Conservation (phyloP, 2,797 vertebrate genomes). For the Petrocephalus sullivani region DNA sequence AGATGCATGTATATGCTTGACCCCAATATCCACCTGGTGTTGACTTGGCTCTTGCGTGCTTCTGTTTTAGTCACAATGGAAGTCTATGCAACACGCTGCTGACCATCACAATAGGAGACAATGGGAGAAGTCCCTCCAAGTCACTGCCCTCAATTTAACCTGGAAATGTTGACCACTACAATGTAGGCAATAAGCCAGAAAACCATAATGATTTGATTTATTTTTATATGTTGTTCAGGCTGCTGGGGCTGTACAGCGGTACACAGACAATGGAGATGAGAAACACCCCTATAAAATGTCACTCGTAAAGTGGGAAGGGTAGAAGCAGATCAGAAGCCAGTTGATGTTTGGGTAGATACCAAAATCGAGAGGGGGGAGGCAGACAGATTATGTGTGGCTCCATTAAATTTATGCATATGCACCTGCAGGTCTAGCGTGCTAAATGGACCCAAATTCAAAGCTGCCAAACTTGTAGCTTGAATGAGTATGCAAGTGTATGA, state of each 20-base stretch:
- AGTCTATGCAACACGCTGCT: neutral
- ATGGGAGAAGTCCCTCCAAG: neutral
- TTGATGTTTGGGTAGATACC: neutral
- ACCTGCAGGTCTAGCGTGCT: neutral
- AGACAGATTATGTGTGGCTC: neutral
- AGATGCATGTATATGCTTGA: neutral
- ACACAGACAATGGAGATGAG: neutral
- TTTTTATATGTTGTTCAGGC: neutral
- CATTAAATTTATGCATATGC: neutral
- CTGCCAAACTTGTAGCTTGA: neutral
- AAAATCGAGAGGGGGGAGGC: neutral
- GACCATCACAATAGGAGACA: neutral
- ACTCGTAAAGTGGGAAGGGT: neutral
- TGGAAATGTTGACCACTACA: constrained; percentile 22
- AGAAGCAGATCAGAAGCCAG: neutral
- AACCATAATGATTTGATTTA: neutral
- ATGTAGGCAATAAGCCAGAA: neutral
- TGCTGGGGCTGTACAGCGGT: neutral
- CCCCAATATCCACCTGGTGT: neutral
- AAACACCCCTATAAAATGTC: neutral
- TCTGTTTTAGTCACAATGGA: neutral
- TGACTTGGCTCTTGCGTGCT: neutral
- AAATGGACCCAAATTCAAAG: neutral
- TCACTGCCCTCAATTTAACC: neutral
- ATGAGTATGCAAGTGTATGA: constrained; percentile 9